Evolutionary conservation across 1,140 invertebrate species (phyloP).

Genomic region (Scaptomyza hsui): DNA sequence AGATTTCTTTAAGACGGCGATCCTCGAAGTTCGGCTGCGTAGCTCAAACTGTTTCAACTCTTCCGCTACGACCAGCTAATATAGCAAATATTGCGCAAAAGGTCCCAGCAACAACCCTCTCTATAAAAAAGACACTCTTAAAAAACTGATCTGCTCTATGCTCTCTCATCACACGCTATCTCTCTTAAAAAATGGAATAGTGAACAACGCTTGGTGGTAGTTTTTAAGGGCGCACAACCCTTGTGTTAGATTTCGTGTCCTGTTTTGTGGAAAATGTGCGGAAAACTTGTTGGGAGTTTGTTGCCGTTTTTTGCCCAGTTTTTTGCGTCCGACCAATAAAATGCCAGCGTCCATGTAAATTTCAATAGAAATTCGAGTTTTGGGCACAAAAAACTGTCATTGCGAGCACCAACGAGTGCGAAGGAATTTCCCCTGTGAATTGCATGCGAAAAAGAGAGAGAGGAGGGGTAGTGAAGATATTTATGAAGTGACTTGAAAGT

Average conservation of each 20-base stretch:
- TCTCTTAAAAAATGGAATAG: constrained; percentile 69
- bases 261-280: constrained; percentile 52
- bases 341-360: constrained; percentile 77
- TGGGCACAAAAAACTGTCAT: constrained; percentile 74
- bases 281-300: constrained; percentile 56
- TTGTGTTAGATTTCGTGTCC: constrained; percentile 46
- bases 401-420: constrained; percentile 39
- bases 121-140: constrained; percentile 43
- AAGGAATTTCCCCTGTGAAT: constrained; percentile 63
- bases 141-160: constrained; percentile 38
- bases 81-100: constrained; percentile 75
- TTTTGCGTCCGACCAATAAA: constrained; percentile 75
- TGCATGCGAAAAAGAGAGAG: background rate
- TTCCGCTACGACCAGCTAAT: constrained; percentile 70
- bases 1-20: constrained; percentile 44
- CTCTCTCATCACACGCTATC: background rate
- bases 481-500: constrained; percentile 38
- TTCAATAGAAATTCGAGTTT: constrained; percentile 67
- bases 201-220: constrained; percentile 29
- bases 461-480: constrained; percentile 5
- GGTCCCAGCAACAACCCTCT: constrained; percentile 63
- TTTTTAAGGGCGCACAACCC: constrained; percentile 36
- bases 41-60: constrained; percentile 83
- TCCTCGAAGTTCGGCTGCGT: constrained; percentile 77
- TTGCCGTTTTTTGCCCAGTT: constrained; percentile 41